Conservation (phyloP, 2,888 invertebrate species). For the Tridacna gigas region DNA sequence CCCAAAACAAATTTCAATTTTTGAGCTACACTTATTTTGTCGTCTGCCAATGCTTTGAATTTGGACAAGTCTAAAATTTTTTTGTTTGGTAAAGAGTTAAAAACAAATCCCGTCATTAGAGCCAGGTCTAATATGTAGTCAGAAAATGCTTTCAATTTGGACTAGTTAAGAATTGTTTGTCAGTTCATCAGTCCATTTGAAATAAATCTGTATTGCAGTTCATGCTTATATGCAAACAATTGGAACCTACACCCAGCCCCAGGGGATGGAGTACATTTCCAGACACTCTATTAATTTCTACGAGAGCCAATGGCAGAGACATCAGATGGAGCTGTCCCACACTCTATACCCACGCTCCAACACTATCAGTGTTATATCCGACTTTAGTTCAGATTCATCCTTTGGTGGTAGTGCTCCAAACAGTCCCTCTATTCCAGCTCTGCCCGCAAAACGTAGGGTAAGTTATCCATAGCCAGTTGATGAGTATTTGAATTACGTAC, state of each 20-base stretch:
- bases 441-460: slow-evolving; percentile 78
- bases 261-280: slow-evolving; percentile 93
- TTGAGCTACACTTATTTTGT: too few relatives aligned
- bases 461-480: not conserved
- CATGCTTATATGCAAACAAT: slow-evolving; percentile 99
- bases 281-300: slow-evolving; percentile 91
- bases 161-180: too few relatives aligned
- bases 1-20: too few relatives aligned
- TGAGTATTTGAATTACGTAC: too few relatives aligned
- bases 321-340: slow-evolving; percentile 82
- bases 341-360: slow-evolving; percentile 81
- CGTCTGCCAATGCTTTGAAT: too few relatives aligned
- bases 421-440: slow-evolving; percentile 70
- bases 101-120: too few relatives aligned
- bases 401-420: slow-evolving; percentile 72
- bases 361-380: slow-evolving; percentile 82
- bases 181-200: too few relatives aligned
- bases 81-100: too few relatives aligned
- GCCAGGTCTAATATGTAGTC: too few relatives aligned
- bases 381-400: slow-evolving; percentile 78
- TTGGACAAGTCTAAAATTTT: too few relatives aligned
- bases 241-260: slow-evolving; percentile 91
- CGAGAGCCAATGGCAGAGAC: slow-evolving; percentile 87
- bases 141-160: too few relatives aligned
- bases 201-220: slow-evolving; percentile 86